A percentile compares a stretch with the other conserved stretches of the same genome.
These are phyloP conservation scores for Diglossa cyanea DNA, from an alignment of 2,797 vertebrate species.

Conservation along the genomic window DNA sequence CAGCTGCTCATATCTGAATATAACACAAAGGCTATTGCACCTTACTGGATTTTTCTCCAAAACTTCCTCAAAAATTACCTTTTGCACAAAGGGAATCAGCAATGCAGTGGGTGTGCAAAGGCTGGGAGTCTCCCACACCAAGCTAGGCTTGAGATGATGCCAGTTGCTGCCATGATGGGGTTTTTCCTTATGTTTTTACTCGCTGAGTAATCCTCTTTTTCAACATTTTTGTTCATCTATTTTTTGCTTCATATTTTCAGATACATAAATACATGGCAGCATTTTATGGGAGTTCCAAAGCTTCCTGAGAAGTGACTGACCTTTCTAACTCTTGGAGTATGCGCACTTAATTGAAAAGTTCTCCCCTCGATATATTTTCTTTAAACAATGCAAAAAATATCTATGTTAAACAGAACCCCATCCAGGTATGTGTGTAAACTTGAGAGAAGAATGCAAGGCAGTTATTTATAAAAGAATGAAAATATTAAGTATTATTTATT, in stretches of 20 bases:
- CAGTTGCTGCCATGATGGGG: not conserved
- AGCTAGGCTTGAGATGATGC: not conserved
- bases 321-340: not conserved
- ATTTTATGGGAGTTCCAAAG: not conserved
- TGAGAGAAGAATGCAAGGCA: conserved; percentile 25
- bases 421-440: conserved; percentile 23
- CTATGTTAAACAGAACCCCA: not conserved
- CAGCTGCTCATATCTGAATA: not conserved
- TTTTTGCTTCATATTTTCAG: not conserved
- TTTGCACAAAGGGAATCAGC: not conserved
- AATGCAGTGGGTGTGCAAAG: not conserved
- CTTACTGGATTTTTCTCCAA: not conserved
- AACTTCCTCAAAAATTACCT: not conserved
- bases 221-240: not conserved
- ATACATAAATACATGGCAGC: not conserved
- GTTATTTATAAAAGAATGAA: conserved; percentile 14
- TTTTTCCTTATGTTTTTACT: not conserved
- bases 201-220: not conserved
- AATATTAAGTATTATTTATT: conserved; percentile 29
- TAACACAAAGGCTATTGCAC: not conserved
- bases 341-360: not conserved
- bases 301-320: not conserved
- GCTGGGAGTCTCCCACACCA: not conserved
- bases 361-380: not conserved
- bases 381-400: not conserved